Conservation (phyloP, 1,140 invertebrate species). For the Papilio machaon region DNA sequence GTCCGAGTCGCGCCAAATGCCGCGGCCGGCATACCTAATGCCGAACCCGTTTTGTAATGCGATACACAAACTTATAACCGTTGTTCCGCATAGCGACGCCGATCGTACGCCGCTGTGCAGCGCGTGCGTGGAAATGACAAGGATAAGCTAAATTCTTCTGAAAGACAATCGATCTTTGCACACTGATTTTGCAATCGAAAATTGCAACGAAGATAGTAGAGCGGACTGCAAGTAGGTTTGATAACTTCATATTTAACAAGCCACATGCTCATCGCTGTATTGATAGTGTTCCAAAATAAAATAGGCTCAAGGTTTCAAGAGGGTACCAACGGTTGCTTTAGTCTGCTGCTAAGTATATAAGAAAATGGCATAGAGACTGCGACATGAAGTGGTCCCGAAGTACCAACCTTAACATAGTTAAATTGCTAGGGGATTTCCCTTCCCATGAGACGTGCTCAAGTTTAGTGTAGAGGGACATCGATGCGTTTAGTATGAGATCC, state of each 20-base stretch:
- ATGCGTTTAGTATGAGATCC: slow-evolving; percentile 22
- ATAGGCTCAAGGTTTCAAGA: neutral
- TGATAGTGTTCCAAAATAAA: no score
- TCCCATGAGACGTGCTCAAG: slow-evolving; percentile 21
- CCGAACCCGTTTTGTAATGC: slow-evolving; percentile 61
- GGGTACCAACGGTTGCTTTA: neutral
- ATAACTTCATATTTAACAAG: no score
- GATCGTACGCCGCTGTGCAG: neutral
- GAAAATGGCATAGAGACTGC: neutral
- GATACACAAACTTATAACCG: slow-evolving; percentile 66
- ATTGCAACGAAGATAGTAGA: neutral
- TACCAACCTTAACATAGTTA: slow-evolving; percentile 3
- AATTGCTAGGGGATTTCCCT: slow-evolving; percentile 8
- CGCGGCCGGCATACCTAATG: slow-evolving; percentile 66
- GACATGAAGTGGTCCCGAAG: slow-evolving; percentile 6
- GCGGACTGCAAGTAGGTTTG: no score
- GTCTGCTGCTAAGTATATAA: neutral
- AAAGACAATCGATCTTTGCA: neutral
- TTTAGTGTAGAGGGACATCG: slow-evolving; percentile 25
- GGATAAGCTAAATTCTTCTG: slow-evolving; percentile 14
- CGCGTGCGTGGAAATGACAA: slow-evolving; percentile 16
- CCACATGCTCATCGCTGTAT: no score
- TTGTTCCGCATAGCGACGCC: slow-evolving; percentile 51
- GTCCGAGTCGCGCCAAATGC: slow-evolving; percentile 61
- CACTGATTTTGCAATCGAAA: neutral